Evolutionary conservation across 2,113 vertebrate species (phyloP), one percentile per base, ranked within the genome.

Genomic region (Neomonachus schauinslandi): DNA sequence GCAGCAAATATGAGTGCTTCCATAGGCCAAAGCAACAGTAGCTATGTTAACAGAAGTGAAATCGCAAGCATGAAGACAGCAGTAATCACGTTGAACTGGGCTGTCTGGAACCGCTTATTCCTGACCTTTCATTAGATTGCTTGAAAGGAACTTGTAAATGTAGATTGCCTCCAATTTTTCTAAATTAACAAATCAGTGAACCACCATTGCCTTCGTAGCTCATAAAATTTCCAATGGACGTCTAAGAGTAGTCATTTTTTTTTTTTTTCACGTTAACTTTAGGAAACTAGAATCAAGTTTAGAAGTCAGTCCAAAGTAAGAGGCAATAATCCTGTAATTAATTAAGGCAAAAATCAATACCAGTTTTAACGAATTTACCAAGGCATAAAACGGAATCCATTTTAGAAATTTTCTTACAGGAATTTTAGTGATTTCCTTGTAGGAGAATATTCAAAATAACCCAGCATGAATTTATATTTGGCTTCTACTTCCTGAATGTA

Each of bases 241-340:
- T 93, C 4, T 89, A 96, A 89, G 1, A 97, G 79, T 96, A 97
- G 36, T 24, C 74, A 93, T 91, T 97, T 97, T 96, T 71, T 86
- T 72, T 89, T 65, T 72, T 89, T 65, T 36, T 36, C 51, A 93
- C 15, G 31, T 69, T 63, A 83, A 84, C 80, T 95, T 97, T 97
- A 93, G 94, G 94, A 98, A 98, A 89, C 49, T 87, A 89, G 71
- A 95, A 94, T 98, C 49, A 55, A 97, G 96, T 94, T 97, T 89
- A 95, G 51, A 98, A 95, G 67, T 57, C 74, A 96, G 97, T 97
- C 95, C 61, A 96, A 86, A 95, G 76, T 92, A 97, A 98, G 91
- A 76, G 76, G 28, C 74, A 39, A 33, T 89, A 87, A 91, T 69
- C 46, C 26, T 94, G 57, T 97, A 98, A 98, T 84, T 96, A 97